Percentiles rank a stretch among this genome's conserved stretches.
Conservation (phyloP, 1,140 invertebrate species). For the Drosophila kepulauana region DNA sequence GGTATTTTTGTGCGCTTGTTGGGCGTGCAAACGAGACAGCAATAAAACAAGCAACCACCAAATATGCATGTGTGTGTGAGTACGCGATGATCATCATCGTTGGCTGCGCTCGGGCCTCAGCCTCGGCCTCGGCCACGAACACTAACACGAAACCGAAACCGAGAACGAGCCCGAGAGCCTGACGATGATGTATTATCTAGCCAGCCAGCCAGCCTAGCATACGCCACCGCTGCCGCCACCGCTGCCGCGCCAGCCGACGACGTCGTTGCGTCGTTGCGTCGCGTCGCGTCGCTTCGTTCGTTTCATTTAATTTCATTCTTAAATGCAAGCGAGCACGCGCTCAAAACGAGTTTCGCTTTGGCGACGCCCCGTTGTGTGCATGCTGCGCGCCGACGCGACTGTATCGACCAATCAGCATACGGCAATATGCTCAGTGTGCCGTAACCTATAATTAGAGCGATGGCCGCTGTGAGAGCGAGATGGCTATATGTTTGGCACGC, state of each 20-base stretch:
- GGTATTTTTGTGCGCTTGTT: neutral
- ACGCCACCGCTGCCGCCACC: neutral
- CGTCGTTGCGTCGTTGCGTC: neutral
- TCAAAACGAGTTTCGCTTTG: conserved; percentile 59
- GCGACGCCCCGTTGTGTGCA: conserved; percentile 61
- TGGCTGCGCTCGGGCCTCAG: neutral
- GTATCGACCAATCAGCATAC: conserved; percentile 63
- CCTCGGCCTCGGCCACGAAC: neutral
- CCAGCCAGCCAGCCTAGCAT: conserved; percentile 11
- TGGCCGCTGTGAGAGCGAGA: conserved; percentile 78
- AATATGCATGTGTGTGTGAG: neutral
- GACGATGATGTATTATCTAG: conserved; percentile 44
- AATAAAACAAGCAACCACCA: conserved; percentile 33
- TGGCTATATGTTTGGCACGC: conserved; percentile 33
- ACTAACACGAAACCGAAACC: neutral
- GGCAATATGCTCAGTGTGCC: conserved; percentile 34
- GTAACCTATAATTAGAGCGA: conserved; percentile 85
- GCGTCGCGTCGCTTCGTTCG: neutral
- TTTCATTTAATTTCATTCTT: conserved; percentile 53
- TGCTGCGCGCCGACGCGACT: conserved; percentile 13
- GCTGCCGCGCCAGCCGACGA: conserved; percentile 2
- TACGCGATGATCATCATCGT: conserved; percentile 22
- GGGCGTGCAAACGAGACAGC: conserved; percentile 40
- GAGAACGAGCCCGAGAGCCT: conserved; percentile 11
- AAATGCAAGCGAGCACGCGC: conserved; percentile 45